Evolutionary conservation across 2,888 invertebrate genomes (phyloP).

Genomic region (Penaeus monodon): DNA sequence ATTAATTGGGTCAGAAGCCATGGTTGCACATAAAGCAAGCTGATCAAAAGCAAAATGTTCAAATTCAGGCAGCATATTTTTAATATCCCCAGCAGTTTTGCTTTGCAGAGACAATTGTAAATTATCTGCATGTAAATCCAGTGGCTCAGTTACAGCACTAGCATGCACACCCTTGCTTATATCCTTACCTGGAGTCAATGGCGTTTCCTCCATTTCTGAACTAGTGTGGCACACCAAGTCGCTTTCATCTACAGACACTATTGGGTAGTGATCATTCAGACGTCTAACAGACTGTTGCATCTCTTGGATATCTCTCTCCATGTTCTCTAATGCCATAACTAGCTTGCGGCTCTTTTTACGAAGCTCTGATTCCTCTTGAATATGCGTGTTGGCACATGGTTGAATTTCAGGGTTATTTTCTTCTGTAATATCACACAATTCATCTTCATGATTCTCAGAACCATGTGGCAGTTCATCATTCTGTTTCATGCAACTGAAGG

Average conservation of each 20-base stretch:
- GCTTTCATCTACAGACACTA: conserved; percentile 16
- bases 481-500: neutral
- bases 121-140: no score
- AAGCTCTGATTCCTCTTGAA: conserved; percentile 24
- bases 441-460: no score
- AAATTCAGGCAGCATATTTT: no score
- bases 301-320: conserved; percentile 44
- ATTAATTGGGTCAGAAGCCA: no score
- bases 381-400: neutral
- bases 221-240: neutral
- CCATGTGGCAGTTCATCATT: neutral
- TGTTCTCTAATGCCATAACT: conserved; percentile 28
- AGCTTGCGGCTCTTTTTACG: conserved; percentile 40
- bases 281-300: conserved; percentile 37
- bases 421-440: neutral
- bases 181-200: neutral
- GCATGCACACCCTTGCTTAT: no score
- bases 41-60: no score
- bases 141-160: no score
- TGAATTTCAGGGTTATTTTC: neutral
- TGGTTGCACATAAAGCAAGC: no score
- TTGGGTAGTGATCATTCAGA: conserved; percentile 42
- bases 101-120: no score
- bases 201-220: neutral
- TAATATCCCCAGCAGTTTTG: no score